These are phyloP conservation scores for Odontothrips loti DNA, from an alignment of 2,888 invertebrate species.

Conservation along the genomic window DNA sequence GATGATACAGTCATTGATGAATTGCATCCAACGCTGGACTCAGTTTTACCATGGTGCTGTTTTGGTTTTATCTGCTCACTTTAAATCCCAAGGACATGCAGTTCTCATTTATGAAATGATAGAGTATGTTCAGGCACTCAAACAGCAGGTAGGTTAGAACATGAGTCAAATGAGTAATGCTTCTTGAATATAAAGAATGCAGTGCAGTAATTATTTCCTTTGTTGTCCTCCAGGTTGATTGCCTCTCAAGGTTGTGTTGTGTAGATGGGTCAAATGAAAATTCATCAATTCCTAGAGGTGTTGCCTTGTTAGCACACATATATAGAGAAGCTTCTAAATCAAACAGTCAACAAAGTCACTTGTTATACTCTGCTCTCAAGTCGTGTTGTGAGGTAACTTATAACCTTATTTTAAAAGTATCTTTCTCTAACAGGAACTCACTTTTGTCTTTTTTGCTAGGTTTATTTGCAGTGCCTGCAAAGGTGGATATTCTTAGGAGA, in stretches of 20 bases:
- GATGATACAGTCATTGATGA: not conserved
- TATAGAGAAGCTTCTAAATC: not conserved
- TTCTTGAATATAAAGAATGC: too few species aligned
- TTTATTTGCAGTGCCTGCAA: not conserved
- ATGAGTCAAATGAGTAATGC: too few species aligned
- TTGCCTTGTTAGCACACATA: slow-evolving; percentile 8
- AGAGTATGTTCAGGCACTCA: not conserved
- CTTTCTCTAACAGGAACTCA: not conserved
- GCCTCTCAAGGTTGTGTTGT: not conserved
- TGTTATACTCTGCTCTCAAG: not conserved
- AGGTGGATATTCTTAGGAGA: slow-evolving; percentile 3
- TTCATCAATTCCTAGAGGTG: not conserved
- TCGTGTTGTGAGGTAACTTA: not conserved
- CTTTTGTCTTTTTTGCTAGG: not conserved
- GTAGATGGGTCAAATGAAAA: not conserved
- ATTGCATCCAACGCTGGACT: not conserved
- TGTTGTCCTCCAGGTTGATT: not conserved
- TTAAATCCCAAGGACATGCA: not conserved
- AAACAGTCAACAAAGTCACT: not conserved
- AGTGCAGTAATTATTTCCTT: not conserved
- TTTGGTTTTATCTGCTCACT: not conserved
- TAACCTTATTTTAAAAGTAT: not conserved
- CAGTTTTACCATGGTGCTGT: not conserved
- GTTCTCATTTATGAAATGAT: not conserved
- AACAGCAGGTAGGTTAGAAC: not conserved